A percentile compares a stretch with the other conserved stretches of the same genome.
Conservation (phyloP, 2,113 vertebrate genomes). For the Megaceryle maxima region DNA sequence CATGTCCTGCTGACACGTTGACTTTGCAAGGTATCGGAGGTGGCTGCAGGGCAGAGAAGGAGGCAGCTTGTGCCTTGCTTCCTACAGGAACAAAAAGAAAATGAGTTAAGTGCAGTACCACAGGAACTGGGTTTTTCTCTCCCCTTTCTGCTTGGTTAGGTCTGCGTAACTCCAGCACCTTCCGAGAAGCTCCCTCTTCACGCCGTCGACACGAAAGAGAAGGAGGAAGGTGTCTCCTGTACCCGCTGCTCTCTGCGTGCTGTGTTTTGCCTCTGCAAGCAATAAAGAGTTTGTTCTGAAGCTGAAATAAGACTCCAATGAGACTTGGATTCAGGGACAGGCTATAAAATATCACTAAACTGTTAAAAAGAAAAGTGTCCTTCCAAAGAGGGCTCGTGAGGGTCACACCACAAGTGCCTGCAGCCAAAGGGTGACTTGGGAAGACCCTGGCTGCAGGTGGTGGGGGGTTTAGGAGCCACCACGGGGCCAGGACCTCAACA, state of each 20-base stretch:
- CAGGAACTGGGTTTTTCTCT: neutral
- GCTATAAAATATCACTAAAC: neutral
- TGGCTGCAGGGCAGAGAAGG: neutral
- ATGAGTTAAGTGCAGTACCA: too few relatives aligned
- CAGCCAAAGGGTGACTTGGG: neutral
- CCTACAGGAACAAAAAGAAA: neutral
- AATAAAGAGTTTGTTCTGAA: neutral
- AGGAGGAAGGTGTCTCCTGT: neutral
- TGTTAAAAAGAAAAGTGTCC: neutral
- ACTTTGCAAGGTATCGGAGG: neutral
- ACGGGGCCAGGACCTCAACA: rapidly evolving
- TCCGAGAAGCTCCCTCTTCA: neutral
- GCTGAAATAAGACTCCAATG: neutral
- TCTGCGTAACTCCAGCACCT: neutral
- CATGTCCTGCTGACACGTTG: rapidly evolving
- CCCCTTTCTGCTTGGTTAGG: neutral
- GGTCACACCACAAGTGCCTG: neutral
- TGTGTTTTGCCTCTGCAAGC: neutral
- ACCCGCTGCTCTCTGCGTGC: neutral
- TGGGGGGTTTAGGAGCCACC: too few relatives aligned
- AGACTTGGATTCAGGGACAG: neutral
- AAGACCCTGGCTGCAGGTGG: rapidly evolving
- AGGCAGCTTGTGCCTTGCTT: rapidly evolving
- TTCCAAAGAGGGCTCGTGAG: neutral
- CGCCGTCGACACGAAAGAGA: rapidly evolving